Evolutionary conservation across 2,113 vertebrate genomes (phyloP).

Genomic region (Caracal caracal): DNA sequence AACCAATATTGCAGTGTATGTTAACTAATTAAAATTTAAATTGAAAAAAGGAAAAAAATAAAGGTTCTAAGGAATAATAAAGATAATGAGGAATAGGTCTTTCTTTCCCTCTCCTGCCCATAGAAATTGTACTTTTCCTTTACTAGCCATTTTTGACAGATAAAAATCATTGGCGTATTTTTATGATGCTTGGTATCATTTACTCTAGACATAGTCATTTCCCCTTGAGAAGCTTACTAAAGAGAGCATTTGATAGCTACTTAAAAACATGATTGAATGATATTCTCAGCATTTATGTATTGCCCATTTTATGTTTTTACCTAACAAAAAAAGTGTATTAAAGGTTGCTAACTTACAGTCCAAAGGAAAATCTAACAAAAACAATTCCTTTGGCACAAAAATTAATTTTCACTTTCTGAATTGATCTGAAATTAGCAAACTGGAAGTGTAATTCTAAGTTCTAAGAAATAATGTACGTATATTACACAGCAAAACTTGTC

Average conservation of each 20-base stretch:
- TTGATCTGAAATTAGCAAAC: slow-evolving; percentile 5
- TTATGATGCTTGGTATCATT: slow-evolving; percentile 64
- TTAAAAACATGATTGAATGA: slow-evolving; percentile 65
- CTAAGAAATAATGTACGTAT: neutral
- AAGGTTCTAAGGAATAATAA: too few relatives aligned
- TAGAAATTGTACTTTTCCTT: neutral
- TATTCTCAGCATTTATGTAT: slow-evolving; percentile 65
- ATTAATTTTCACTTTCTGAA: neutral
- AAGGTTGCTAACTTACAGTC: neutral
- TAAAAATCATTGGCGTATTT: slow-evolving; percentile 60
- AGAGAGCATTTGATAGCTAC: slow-evolving; percentile 43
- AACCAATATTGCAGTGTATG: too few relatives aligned
- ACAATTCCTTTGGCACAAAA: slow-evolving; percentile 4
- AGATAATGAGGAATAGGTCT: neutral
- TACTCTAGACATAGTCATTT: slow-evolving; percentile 67
- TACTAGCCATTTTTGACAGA: neutral
- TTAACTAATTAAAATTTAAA: too few relatives aligned
- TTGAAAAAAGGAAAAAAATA: too few relatives aligned
- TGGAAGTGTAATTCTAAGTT: slow-evolving; percentile 10
- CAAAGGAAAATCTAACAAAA: slow-evolving; percentile 38
- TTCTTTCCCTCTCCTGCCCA: neutral
- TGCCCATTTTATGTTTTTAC: slow-evolving; percentile 22
- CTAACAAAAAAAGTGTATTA: neutral
- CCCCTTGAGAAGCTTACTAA: slow-evolving; percentile 45
- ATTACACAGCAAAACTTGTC: neutral